Base-by-base conservation (phyloP, 2,797 vertebrate species). In the Peromyscus attwateri region DNA sequence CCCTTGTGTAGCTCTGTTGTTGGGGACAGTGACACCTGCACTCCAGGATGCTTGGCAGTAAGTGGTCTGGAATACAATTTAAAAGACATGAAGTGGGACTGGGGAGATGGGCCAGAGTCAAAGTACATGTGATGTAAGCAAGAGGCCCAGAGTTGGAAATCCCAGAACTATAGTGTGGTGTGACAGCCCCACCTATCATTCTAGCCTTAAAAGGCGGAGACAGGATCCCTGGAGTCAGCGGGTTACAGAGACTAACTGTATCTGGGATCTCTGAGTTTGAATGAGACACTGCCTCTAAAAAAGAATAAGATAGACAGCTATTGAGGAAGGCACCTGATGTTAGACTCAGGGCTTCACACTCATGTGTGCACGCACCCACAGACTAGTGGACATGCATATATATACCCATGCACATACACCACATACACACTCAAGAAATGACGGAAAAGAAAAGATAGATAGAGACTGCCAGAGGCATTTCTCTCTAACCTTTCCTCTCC, bases 1-100 rank as follows among this genome's bases (percentile, higher is more conserved):
- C 94, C 80, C 94, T 98, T 97, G 8, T 84, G 60, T 12, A 13
- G 40, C 29, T 66, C 16, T 66, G 16, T 66, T 64, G 60, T 46
- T 21, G 82, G 82, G 82, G 37, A 84, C 27, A 84, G 40, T 46
- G 27, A 34, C 60, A 66, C 40, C 60, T 46, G 6, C 60, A 66
- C 60, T 21, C 10, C 16, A 64, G 60, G 40, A 46, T 46, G 40
- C 40, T 66, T 64, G 31, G 10, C 60, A 84, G 37, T 46, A 64
- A 64, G 60, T 46, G 82, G 27, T 46, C 46, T 31, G 16, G 27
- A 6, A 29, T 29, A 83, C 37, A 83, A 64, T 31, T 43, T 64
- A 43, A 83, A 75, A 43, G 25, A 64, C 40, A 31, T 19, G 31
- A 37, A 43, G 81, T 64, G 37, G 37, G 60, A 31, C 37, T 12